A percentile compares a stretch with the other conserved stretches of the same genome.
Evolutionary conservation across 2,888 invertebrate genomes (phyloP).

Genomic region (Syrista parreyssii): DNA sequence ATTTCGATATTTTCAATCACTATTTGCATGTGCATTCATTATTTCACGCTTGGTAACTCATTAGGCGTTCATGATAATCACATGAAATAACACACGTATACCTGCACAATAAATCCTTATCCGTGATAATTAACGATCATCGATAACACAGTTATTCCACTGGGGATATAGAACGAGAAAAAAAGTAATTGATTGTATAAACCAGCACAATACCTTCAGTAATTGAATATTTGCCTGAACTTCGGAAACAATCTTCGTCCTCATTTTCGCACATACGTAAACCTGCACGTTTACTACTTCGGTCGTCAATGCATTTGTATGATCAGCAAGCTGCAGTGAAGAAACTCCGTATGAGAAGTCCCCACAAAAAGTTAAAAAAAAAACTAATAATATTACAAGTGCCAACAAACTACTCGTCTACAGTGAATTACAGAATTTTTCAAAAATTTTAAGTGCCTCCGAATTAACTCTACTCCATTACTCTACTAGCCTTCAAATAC

Average conservation of each 20-base stretch:
- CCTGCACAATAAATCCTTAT: background rate
- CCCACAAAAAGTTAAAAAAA: background rate
- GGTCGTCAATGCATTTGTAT: slow-evolving; percentile 69
- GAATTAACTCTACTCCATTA: background rate
- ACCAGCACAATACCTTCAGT: slow-evolving; percentile 71
- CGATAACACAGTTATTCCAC: slow-evolving; percentile 1
- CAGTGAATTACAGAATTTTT: background rate
- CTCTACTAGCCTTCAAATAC: slow-evolving; percentile 54
- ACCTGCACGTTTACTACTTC: slow-evolving; percentile 78
- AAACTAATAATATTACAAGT: background rate
- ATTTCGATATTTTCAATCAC: background rate
- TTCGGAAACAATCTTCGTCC: slow-evolving; percentile 84
- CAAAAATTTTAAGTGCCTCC: background rate
- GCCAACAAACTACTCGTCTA: background rate
- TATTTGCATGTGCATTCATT: background rate
- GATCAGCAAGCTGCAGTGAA: slow-evolving; percentile 71
- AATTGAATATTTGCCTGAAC: slow-evolving; percentile 80
- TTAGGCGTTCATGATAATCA: background rate
- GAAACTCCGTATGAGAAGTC: background rate
- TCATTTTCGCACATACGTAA: slow-evolving; percentile 83
- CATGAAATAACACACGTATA: background rate
- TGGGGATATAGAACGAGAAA: background rate
- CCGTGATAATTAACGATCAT: background rate
- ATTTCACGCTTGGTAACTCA: background rate
- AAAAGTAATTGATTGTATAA: background rate